phyloP scores from a whole-genome alignment of 92 coral and sea anemone species.

The Plumapathes pennacea region DNA sequence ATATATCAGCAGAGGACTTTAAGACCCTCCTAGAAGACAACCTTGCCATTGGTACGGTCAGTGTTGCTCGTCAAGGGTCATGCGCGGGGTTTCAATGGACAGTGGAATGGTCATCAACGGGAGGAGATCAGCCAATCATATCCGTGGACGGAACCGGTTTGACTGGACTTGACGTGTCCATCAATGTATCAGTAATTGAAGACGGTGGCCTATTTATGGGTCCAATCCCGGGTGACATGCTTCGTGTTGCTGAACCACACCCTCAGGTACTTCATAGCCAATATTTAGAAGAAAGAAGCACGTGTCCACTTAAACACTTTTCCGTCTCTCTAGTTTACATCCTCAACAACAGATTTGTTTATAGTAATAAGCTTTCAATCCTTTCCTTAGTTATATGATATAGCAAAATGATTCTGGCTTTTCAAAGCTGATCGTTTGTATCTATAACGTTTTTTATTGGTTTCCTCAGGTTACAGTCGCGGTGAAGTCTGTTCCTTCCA shows the following conservation, averaged over 20 bases:
- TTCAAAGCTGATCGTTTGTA: too few relatives aligned
- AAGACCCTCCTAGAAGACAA: conserved; percentile 58
- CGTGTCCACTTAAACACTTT: too few relatives aligned
- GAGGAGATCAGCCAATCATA: conserved; percentile 72
- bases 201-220: conserved; percentile 84
- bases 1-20: conserved; percentile 59
- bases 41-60: conserved; percentile 63
- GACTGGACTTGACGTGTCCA: conserved; percentile 62
- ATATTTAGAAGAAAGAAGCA: too few relatives aligned
- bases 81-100: conserved; percentile 69
- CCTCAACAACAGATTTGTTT: too few relatives aligned
- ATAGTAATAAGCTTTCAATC: too few relatives aligned
- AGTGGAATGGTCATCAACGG: conserved; percentile 74
- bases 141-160: conserved; percentile 61
- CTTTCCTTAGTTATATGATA: too few relatives aligned
- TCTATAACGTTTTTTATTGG: too few relatives aligned
- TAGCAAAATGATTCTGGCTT: too few relatives aligned
- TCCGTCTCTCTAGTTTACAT: too few relatives aligned
- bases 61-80: conserved; percentile 48
- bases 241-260: conserved; percentile 61
- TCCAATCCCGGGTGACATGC: conserved; percentile 87
- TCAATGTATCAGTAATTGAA: conserved; percentile 23
- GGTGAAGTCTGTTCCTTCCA: conserved; percentile 64
- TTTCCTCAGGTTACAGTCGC: conserved; percentile 61
- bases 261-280: conserved; percentile 76